Evolutionary conservation across 2,888 invertebrate species (phyloP), one percentile per base, ranked within the genome.

Genomic region (Geotrupes spiniger): DNA sequence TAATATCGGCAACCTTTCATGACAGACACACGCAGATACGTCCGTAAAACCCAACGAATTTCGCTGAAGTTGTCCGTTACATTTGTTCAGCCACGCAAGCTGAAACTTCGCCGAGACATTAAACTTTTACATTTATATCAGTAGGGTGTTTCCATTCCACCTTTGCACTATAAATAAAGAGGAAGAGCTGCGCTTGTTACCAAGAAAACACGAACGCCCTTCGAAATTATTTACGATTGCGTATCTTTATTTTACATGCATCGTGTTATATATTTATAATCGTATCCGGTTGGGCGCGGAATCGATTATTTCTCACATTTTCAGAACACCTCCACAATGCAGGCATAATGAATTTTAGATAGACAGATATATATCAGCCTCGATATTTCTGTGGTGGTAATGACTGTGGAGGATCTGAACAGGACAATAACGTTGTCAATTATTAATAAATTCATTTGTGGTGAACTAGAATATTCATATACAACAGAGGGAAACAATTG

Each of bases 41-140:
- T 33, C 11, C 33, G 33, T 12, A 33, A 15, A 33, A 33, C 8
- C 33, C 8, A 33, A 33, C 33, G 14, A 8, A 10, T 33, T 33
- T 33, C 33, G 14, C 11, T 33, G 5, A 33, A 33, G 33, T 33
- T 33, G 33, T 8, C 33, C 15, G 33, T 33, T 33, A 10, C 33
- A 33, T 33, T 33, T 33, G 33, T 15, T 33, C 33, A 15, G 14
- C 33, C 33, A 33, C 33, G 33, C 33, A 33, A 33, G 33, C n/a
- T 15, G 33, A 33, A 33, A 33, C 12, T 33, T 33, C 15, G 33
- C 33, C 12, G 33, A 33, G 33, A 33, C 33, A 33, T 33, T 33
- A 33, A 33, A 33, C 14, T 33, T 33, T 33, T 33, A 33, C 33
- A 33, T 33, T 33, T 33, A 33, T 14, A 33, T 33, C 33, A n/a